Base-by-base conservation (phyloP, 2,888 invertebrate genomes). In the Laspeyria flexula region DNA sequence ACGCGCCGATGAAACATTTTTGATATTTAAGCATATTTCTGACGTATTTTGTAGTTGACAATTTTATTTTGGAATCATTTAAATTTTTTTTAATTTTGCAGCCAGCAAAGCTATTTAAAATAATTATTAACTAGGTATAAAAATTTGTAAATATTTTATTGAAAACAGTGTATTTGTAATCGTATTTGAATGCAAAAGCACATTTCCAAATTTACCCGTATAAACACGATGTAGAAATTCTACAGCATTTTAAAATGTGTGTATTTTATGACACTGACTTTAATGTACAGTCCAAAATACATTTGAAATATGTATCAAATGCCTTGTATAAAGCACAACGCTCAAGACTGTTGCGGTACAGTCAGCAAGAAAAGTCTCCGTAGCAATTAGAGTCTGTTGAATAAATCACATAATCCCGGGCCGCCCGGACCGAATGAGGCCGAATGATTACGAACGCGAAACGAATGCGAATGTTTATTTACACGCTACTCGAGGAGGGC, bases 391-490 rank as follows among this genome's bases (percentile, higher is more conserved):
- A 64, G 60, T 64, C 62, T 58, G 57, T 67, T 79, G 79, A 77
- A 78, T 82, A 78, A 75, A 77, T 71, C 73, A 81, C 70, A 71
- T 73, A 71, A 75, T 76, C 69, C 67, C 64, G 60, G 55, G 9
- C 31, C 31, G 31, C 57, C 55, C 46, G 41, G 52, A 55, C 60
- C 68, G 71, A 73, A 73, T 57, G 69, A 54, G 59, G 63, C 65
- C 69, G 67, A 76, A 73, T 66, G 62, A 70, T 75, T 69, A 68
- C 65, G 68, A 75, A 65, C 65, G 65, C 63, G 68, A 68, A 68
- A 71, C 61, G 66, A 75, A 68, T 71, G 69, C 61, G 71, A 78
- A 73, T 81, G 79, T 75, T 78, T 80, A 77, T 78, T 79, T 81
- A 79, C 77, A 75, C 68, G 72, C 64, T 66, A 63, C 71, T 70